Conservation (phyloP, 2,888 invertebrate species). For the Teinopalpus imperialis region DNA sequence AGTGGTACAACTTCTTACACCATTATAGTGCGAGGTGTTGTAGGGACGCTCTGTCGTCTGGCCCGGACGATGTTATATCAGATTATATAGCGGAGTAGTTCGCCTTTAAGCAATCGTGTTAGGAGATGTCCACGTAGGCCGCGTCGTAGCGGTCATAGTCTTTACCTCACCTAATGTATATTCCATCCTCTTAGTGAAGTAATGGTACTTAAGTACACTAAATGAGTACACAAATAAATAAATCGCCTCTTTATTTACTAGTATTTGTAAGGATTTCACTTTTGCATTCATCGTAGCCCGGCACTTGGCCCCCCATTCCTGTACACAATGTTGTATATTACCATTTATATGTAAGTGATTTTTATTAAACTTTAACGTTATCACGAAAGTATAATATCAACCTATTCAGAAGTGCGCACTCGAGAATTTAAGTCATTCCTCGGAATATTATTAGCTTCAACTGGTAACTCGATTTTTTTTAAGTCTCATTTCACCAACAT, state of each 20-base stretch:
- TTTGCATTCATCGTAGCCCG: conserved; percentile 57
- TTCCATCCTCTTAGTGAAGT: conserved; percentile 77
- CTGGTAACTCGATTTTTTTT: conserved; percentile 60
- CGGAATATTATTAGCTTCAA: conserved; percentile 71
- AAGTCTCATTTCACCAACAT: conserved; percentile 34
- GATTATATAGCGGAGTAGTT: conserved; percentile 57
- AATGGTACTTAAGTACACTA: conserved; percentile 70
- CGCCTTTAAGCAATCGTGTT: conserved; percentile 49
- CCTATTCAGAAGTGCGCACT: conserved; percentile 60
- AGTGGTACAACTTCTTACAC: conserved; percentile 35
- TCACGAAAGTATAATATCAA: conserved; percentile 45
- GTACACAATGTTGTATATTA: conserved; percentile 67
- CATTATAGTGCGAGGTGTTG: conserved; percentile 35
- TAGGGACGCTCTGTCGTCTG: conserved; percentile 43
- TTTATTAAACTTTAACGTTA: conserved; percentile 47
- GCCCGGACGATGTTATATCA: conserved; percentile 51
- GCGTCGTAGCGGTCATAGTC: conserved; percentile 48
- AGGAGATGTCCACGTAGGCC: conserved; percentile 57
- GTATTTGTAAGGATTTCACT: conserved; percentile 64
- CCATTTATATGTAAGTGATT: conserved; percentile 58
- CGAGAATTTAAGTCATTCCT: conserved; percentile 57
- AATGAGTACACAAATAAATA: conserved; percentile 70
- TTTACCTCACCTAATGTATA: conserved; percentile 78
- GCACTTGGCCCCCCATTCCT: conserved; percentile 70
- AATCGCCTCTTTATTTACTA: conserved; percentile 67